Evolutionary conservation across 2,797 vertebrate species (phyloP), one percentile per base, ranked within the genome.

Genomic region (Sebastes hubbsi): DNA sequence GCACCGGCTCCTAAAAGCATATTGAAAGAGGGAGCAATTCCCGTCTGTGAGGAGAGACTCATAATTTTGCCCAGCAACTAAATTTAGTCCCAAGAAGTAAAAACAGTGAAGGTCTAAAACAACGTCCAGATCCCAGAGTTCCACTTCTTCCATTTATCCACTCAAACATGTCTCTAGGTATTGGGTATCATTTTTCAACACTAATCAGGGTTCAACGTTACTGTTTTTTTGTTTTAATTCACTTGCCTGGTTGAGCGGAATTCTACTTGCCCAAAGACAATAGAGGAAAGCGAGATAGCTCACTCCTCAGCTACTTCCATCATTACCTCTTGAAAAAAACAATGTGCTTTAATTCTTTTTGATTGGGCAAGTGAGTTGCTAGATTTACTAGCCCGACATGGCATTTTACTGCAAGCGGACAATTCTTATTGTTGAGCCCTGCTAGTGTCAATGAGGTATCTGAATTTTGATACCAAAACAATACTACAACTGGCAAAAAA

Each of bases 141-240:
- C 12, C 9, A 2, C 38, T 54, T 25, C 11, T 32, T 64, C 30
- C 0, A 30, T 25, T 42, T 11, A 32, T 65, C 24, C 14, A 30
- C 32, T 36, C 4, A 6, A 22, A 38, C 3, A 56, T 9, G 6
- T 52, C 49, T n/a, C 14, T n/a, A 52, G 8, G 49, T 52, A n/a
- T 52, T n/a, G 4, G 0, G 2, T 52, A 0, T n/a, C 0, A n/a
- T n/a, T n/a, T 10, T 52, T 52, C 8, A n/a, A 52, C 0, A n/a
- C 8, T 0, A 52, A 3, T 55, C 18, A 55, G 16, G 5, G 42
- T 49, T 49, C 42, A 49, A 49, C 7, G 1, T 49, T 18, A 49
- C 42, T 49, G 7, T 1, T 5, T 36, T 13, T 36, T 13, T 46
- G 24, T 24, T 46, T 18, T 20, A 18, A 18, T 49, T 49, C 42